Conservation (phyloP, 2,113 vertebrate genomes). For the Tauraco erythrolophus region DNA sequence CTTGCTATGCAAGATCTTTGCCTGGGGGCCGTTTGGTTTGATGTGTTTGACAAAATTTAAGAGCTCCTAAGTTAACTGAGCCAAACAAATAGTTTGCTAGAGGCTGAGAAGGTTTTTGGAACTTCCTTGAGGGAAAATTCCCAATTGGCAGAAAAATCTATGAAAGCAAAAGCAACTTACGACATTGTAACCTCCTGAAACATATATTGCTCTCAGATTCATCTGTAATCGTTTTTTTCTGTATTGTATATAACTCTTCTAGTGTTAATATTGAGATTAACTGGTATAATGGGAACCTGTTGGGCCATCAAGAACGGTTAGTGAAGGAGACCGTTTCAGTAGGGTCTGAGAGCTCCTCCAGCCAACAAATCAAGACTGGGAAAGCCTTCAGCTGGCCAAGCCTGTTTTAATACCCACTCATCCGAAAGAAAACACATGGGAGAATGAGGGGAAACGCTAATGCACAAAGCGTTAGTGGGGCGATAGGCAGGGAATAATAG, state of each 20-base stretch:
- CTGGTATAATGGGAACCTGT: neutral
- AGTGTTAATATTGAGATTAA: neutral
- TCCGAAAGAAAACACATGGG: neutral
- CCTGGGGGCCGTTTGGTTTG: conserved; percentile 48
- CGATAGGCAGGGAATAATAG: neutral
- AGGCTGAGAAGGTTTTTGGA: conserved; percentile 37
- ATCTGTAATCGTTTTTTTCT: neutral
- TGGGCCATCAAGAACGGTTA: neutral
- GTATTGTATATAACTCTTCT: neutral
- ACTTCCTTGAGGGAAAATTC: conserved; percentile 53
- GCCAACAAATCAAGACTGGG: neutral
- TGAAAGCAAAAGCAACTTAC: conserved; percentile 2
- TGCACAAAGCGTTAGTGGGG: neutral
- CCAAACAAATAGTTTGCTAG: conserved; percentile 56
- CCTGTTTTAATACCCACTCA: neutral
- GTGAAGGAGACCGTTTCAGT: neutral
- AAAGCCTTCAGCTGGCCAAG: neutral
- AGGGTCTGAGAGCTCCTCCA: neutral
- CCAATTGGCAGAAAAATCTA: conserved; percentile 41
- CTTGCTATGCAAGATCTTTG: conserved; percentile 45
- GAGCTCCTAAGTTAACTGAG: neutral
- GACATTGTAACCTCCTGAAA: neutral
- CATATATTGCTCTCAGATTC: neutral
- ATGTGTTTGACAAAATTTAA: conserved; percentile 65
- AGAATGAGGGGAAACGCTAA: neutral